Base-by-base conservation (phyloP, 2,113 vertebrate genomes). In the Prolemur simus region DNA sequence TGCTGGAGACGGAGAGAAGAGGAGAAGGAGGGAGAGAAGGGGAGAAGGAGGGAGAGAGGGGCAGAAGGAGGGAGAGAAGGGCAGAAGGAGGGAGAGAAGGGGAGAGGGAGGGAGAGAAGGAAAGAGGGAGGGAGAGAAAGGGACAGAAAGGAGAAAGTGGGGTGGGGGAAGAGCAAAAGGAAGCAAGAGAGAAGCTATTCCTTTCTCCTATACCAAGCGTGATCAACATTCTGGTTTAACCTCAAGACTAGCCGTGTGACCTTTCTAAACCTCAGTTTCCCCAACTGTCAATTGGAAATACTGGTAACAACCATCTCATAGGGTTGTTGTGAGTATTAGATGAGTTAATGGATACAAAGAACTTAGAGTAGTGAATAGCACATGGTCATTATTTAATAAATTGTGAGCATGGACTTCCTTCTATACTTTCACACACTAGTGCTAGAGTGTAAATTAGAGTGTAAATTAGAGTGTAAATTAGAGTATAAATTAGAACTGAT, bases 241-340 rank as follows among this genome's bases (percentile, higher is more conserved):
- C 14, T 88, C n/a, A 77, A 85, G n/a, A 71, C 60, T 81, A 54
- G 6, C 49, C 45, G 54, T 83, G 6, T 60, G 71, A 85, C 3
- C 25, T 77, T 91, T n/a, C 56, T 81, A 88, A 96, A 88, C 21
- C 32, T 94, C 58, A 83, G 27, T 81, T 92, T 91, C 25, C 18
- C 47, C 49, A 84, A 42, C 6, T 92, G 6, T 69, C 68, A 77
- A 95, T 87, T 2, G 52, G 25, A 34, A 68, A 91, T 42, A 18
- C 25, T 91, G 84, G 8, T 32, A 95, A n/a, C 3, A 69, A 4
- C 8, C 8, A 47, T 76, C n/a, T 64, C n/a, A 64, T 39, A 81
- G 8, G 32, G 29, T 54, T 92, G 32, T 29, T 92, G 7, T 87
- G 42, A 89, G 42, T 23, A 81, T 81, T 84, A 58, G 6, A 88